Base-by-base conservation (phyloP, 1,140 invertebrate species). In the Tyrophagus putrescentiae region DNA sequence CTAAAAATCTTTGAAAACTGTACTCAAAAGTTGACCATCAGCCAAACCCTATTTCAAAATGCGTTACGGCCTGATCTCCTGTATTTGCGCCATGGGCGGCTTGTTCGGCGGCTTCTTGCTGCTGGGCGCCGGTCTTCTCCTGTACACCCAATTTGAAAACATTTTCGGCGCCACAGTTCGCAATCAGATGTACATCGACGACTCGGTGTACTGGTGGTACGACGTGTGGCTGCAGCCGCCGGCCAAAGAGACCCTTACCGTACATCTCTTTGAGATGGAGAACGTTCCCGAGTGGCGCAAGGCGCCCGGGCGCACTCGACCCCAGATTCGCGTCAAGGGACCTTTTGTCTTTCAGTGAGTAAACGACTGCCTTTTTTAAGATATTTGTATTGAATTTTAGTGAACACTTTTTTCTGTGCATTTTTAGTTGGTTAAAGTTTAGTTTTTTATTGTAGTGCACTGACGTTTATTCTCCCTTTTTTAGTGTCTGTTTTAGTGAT, bases 291-390 rank as follows among this genome's bases (percentile, higher is more conserved):
- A 54, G 27, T 54, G 13, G 25, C 4, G 52, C 11, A 31, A 33
- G 13, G 39, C 16, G 16, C 25, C 25, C 3, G 25, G 27, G 32
- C 52, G 52, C 27, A 27, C 25, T 27, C 52, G 25, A 16, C 52
- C 52, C 32, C 52, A 54, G 13, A 13, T 54, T 11, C 52, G 52
- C 27, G 52, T 27, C 9, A 13, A 34, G 32, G 52, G 52, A 1
- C 52, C 52, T 23, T 54, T 54, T 25, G 52, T 54, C 39, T 54
- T 54, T 54, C 52, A 34, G 52, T 54, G 27, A 21, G 52, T 52
- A n/a, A n/a, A n/a, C n/a, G n/a, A n/a, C n/a, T n/a, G n/a, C n/a
- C n/a, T n/a, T n/a, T n/a, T n/a, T n/a, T n/a, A n/a, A n/a, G n/a
- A n/a, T n/a, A n/a, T n/a, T n/a, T n/a, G n/a, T n/a, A n/a, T n/a